A percentile compares a stretch with the other conserved stretches of the same genome.
phyloP scores from a whole-genome alignment of 2,888 invertebrate genomes.

The Deilephila porcellus region DNA sequence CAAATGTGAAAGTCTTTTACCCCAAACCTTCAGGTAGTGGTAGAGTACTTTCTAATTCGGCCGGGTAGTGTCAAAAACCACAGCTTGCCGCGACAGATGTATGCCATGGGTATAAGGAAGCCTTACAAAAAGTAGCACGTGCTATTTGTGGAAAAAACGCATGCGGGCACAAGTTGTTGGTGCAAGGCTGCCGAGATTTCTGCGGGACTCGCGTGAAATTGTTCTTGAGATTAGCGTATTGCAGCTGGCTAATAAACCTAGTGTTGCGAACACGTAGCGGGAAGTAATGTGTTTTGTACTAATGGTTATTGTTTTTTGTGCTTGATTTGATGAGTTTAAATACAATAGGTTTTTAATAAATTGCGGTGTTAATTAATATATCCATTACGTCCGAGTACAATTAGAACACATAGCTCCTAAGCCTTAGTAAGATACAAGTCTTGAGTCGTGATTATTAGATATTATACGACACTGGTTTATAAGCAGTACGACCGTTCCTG shows the following conservation, averaged over 20 bases:
- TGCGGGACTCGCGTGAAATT: constrained; percentile 64
- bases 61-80: constrained; percentile 65
- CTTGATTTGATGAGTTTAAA: too few relatives aligned
- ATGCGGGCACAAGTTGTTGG: constrained; percentile 81
- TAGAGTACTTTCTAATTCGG: constrained; percentile 45
- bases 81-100: constrained; percentile 81
- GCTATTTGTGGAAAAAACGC: constrained; percentile 72
- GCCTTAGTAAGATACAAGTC: too few relatives aligned
- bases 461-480: too few relatives aligned
- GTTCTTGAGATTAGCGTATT: constrained; percentile 39
- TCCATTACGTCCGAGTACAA: too few relatives aligned
- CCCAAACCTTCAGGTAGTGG: constrained; percentile 18
- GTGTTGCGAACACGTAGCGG: neutral
- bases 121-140: constrained; percentile 78
- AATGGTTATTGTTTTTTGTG: too few relatives aligned
- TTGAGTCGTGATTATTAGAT: too few relatives aligned
- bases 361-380: too few relatives aligned
- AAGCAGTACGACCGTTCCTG: too few relatives aligned
- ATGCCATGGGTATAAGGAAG: constrained; percentile 73
- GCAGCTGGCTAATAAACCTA: constrained; percentile 21
- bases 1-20: constrained; percentile 40
- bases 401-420: too few relatives aligned
- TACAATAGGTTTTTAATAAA: too few relatives aligned
- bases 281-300: neutral
- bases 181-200: constrained; percentile 67